Percentiles rank a stretch among this genome's conserved stretches.
phyloP scores from a whole-genome alignment of 2,888 invertebrate genomes.

The Meiosimyza platycephala region DNA sequence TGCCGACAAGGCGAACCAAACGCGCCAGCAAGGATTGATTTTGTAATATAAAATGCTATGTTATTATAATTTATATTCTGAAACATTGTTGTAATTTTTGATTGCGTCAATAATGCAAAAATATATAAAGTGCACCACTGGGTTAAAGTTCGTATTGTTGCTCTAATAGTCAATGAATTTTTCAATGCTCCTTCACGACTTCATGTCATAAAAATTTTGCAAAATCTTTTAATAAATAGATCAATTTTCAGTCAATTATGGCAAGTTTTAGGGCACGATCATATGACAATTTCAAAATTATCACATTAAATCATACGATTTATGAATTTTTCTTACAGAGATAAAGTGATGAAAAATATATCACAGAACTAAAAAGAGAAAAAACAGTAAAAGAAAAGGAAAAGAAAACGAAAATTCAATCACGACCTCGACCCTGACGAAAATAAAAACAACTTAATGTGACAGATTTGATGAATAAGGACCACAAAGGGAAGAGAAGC shows the following conservation, averaged over 20 bases:
- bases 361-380: background rate
- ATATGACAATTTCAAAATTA: background rate
- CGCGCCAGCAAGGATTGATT: too few relatives aligned
- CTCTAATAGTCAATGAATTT: too few relatives aligned
- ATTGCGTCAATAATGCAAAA: too few relatives aligned
- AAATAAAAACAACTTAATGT: slow-evolving; percentile 1
- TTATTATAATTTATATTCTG: too few relatives aligned
- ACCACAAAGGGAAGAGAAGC: background rate
- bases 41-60: too few relatives aligned
- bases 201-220: too few relatives aligned
- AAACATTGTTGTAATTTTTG: too few relatives aligned
- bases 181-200: too few relatives aligned
- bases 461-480: slow-evolving; percentile 10
- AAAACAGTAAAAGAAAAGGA: too few relatives aligned
- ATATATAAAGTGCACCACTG: too few relatives aligned
- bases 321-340: background rate
- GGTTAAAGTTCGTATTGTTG: too few relatives aligned
- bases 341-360: background rate
- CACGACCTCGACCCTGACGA: slow-evolving; percentile 31
- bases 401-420: slow-evolving; percentile 10
- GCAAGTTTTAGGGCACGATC: slow-evolving; percentile 12
- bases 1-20: too few relatives aligned
- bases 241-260: slow-evolving; percentile 12
- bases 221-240: slow-evolving; percentile 1
- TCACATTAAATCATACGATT: slow-evolving; percentile 6